Evolutionary conservation across 2,888 invertebrate genomes (phyloP), one percentile per base, ranked within the genome.

Genomic region (Macrophya annulata): DNA sequence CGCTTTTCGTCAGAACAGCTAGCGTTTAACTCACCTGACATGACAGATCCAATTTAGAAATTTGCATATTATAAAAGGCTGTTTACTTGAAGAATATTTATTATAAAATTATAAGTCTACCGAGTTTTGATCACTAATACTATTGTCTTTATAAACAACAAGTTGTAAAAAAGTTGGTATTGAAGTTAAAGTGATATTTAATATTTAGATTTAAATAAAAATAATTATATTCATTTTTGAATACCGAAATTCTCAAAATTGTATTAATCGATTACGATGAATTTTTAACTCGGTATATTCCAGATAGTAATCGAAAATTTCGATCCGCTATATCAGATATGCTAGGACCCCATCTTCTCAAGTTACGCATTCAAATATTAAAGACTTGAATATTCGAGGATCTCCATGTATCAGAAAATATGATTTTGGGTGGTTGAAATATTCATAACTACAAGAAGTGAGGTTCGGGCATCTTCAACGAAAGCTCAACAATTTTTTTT

Each of bases 291-390:
- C 37, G 37, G 12, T 25, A 17, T 55, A 68, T 68, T 25, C 15
- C 2, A 6, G 4, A 68, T 17, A 37, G 2, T 37, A 68, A 68
- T 68, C 68, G 68, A 10, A 31, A 37, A 68, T 68, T 68, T 68
- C 37, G 37, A 68, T 37, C 37, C 37, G 17, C 37, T 17, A 25
- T 17, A 25, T 68, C 31, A 68, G 31, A 68, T 68, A 68, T 68
- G 15, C 37, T 37, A 37, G 68, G 37, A 68, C 17, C 37, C 37
- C 37, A 68, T 68, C 31, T 17, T 37, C 68, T 25, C 31, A 68
- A 68, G 68, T 68, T 68, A 37, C 68, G 37, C 37, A 31, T 37
- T 68, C 68, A 68, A 68, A 68, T 68, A 68, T 68, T 68, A 15
- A 37, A 37, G 68, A 37, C 31, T 17, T 31, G 1, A 68, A 68